phyloP scores from a whole-genome alignment of 2,888 invertebrate species.

The Polietes domitor region DNA sequence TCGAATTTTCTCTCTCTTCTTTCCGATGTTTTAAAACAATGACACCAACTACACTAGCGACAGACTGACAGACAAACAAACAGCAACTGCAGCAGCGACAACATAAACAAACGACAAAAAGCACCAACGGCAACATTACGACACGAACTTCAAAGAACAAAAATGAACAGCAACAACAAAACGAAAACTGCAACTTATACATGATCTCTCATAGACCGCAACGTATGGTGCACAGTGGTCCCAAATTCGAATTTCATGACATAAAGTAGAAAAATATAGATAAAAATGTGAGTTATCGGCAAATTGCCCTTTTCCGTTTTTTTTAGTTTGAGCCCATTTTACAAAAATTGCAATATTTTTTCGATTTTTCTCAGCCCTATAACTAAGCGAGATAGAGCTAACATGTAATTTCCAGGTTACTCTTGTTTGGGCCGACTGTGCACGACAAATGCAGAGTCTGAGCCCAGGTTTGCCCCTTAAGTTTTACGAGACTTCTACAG shows the following conservation, averaged over 20 bases:
- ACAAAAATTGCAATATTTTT: no score
- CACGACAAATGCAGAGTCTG: conserved; percentile 1
- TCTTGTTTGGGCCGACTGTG: no score
- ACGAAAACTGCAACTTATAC: conserved; percentile 8
- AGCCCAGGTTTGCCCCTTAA: conserved; percentile 1
- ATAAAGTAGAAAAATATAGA: no score
- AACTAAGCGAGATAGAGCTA: no score
- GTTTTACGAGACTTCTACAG: not conserved
- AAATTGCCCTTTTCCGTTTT: no score
- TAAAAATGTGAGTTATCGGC: no score
- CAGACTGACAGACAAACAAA: no score
- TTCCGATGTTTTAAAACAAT: conserved; percentile 47
- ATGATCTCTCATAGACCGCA: conserved; percentile 37
- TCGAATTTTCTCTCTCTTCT: not conserved
- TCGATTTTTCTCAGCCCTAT: no score
- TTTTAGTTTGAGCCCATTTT: no score
- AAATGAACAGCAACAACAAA: conserved; percentile 37
- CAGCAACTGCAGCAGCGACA: not conserved
- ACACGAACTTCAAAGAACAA: conserved; percentile 46
- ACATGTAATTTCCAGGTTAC: no score
- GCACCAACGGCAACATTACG: not conserved
- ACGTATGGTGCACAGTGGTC: not conserved
- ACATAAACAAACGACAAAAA: conserved; percentile 6
- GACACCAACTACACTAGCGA: conserved; percentile 24
- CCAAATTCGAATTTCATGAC: no score